These are phyloP conservation scores for Heliconius congener DNA, from an alignment of 1,140 invertebrate genomes.

Conservation along the genomic window DNA sequence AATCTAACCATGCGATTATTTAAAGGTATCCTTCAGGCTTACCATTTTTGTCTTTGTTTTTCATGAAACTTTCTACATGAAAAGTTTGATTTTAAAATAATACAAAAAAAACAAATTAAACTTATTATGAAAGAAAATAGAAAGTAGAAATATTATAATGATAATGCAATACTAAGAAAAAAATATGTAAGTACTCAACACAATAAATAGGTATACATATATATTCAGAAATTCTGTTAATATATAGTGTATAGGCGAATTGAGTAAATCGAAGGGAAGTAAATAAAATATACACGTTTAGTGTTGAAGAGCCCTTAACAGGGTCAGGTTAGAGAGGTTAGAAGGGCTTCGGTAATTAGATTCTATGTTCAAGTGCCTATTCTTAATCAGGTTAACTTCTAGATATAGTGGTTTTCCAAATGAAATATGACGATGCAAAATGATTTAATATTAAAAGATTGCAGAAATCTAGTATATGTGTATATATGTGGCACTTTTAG, in stretches of 20 bases:
- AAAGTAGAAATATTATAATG: no score
- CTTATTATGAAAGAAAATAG: no score
- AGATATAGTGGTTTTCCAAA: background rate
- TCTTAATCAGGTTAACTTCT: slow-evolving; percentile 16
- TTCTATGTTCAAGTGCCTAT: slow-evolving; percentile 13
- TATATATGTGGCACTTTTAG: no score
- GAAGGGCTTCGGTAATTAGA: slow-evolving; percentile 22
- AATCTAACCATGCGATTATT: no score
- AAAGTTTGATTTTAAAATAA: no score
- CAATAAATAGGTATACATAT: background rate
- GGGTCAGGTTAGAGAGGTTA: slow-evolving; percentile 19
- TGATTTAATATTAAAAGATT: background rate
- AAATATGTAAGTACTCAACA: no score
- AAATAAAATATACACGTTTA: slow-evolving; percentile 23
- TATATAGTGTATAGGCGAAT: background rate
- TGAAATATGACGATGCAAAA: background rate
- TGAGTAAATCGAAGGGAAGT: slow-evolving; percentile 3
- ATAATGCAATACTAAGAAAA: no score
- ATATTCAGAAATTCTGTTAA: background rate
- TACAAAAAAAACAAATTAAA: no score
- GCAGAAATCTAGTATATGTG: no score
- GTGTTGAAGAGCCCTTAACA: slow-evolving; percentile 17
- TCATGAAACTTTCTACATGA: no score
- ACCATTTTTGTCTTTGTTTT: no score
- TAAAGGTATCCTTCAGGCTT: no score